A percentile compares a stretch with the other conserved stretches of the same genome.
These are phyloP conservation scores for Ia io DNA, from an alignment of 2,113 vertebrate genomes.

Conservation along the genomic window DNA sequence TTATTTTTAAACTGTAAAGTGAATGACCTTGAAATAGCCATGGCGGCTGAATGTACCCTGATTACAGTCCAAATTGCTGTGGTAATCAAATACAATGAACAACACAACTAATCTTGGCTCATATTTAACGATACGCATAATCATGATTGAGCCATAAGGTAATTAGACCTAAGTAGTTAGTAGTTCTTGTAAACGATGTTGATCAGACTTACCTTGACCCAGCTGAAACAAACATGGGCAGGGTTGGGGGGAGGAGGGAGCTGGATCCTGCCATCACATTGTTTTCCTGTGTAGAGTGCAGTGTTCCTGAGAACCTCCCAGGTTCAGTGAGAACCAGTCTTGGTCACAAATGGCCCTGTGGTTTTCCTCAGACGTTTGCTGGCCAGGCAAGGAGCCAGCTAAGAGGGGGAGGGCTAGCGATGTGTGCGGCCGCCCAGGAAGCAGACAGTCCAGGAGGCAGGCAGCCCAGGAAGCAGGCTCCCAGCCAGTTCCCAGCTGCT, in stretches of 20 bases:
- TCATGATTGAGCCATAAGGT: conserved; percentile 50
- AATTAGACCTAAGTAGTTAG: conserved; percentile 53
- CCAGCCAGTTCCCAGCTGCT: background rate
- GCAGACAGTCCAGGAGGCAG: background rate
- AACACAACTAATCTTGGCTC: conserved; percentile 59
- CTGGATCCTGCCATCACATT: background rate
- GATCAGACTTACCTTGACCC: conserved; percentile 44
- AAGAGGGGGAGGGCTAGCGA: background rate
- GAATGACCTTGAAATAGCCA: conserved; percentile 57
- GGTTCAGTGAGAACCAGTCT: conserved; percentile 15
- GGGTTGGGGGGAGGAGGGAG: background rate
- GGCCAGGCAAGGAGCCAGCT: background rate
- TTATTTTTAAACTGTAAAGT: conserved; percentile 33
- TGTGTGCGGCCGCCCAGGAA: background rate
- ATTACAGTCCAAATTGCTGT: conserved; percentile 25
- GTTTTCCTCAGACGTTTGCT: background rate
- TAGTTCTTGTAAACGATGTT: conserved; percentile 44
- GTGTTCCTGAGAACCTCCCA: background rate
- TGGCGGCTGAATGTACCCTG: conserved; percentile 44
- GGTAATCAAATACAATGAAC: conserved; percentile 30
- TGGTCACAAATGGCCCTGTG: background rate
- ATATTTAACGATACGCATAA: conserved; percentile 22
- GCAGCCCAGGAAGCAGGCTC: background rate
- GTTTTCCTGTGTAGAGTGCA: background rate
- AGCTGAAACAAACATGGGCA: conserved; percentile 38